Conservation (phyloP, 2,113 vertebrate species). For the Anolis sagrei region DNA sequence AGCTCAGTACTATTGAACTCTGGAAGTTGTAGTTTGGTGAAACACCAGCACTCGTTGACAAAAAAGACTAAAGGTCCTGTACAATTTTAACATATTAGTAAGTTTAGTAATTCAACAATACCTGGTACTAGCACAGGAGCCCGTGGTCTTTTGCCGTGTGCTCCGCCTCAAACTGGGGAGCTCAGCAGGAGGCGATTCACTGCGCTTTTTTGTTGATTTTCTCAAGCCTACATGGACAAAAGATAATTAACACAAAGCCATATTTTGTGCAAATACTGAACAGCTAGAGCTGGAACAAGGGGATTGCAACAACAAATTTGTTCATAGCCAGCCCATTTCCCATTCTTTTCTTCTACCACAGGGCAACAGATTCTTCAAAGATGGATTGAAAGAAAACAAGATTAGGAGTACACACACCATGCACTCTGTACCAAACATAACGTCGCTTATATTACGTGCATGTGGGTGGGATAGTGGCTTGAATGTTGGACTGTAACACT, state of each 20-base stretch:
- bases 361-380: neutral
- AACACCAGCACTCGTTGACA: no score
- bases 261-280: slow-evolving; percentile 6
- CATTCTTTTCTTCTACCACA: neutral
- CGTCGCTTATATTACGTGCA: neutral
- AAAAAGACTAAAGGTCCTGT: no score
- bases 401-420: no score
- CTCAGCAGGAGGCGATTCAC: slow-evolving; percentile 99
- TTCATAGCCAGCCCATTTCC: neutral
- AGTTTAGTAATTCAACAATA: slow-evolving; percentile 56
- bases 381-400: neutral
- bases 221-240: slow-evolving; percentile 84
- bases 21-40: no score
- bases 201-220: slow-evolving; percentile 98
- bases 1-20: no score
- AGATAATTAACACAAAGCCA: neutral
- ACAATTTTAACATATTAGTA: neutral
- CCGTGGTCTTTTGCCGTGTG: slow-evolving; percentile 99
- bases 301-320: neutral
- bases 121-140: slow-evolving; percentile 99
- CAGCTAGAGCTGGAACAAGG: neutral
- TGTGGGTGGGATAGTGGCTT: no score
- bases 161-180: slow-evolving; percentile 99
- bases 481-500: no score
- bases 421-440: neutral